These are phyloP conservation scores for Cephus sareptanus DNA, from an alignment of 2,888 invertebrate species.

Conservation along the genomic window DNA sequence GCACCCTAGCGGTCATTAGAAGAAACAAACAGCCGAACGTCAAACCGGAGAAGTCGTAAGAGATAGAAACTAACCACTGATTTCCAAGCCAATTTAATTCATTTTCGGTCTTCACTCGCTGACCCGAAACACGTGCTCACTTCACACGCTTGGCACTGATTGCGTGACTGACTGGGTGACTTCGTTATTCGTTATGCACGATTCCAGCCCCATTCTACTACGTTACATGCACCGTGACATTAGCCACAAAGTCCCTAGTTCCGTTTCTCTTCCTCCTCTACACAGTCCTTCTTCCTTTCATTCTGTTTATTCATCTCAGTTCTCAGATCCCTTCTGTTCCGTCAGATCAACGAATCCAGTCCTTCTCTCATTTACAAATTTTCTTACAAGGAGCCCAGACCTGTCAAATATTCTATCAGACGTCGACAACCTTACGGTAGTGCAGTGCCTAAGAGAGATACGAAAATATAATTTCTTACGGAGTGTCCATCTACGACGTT, in stretches of 20 bases:
- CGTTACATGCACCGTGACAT: conserved; percentile 9
- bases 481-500: too few relatives aligned
- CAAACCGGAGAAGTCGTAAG: conserved; percentile 29
- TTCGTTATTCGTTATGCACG: conserved; percentile 35
- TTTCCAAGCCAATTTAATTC: conserved; percentile 48
- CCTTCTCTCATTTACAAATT: too few relatives aligned
- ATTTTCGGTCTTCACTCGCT: conserved; percentile 34
- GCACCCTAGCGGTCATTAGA: neutral
- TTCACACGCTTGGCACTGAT: conserved; percentile 61
- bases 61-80: conserved; percentile 28
- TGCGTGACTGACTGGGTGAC: conserved; percentile 57
- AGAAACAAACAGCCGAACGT: neutral
- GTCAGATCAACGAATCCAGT: neutral
- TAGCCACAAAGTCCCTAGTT: neutral
- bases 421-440: too few relatives aligned
- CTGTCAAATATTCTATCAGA: too few relatives aligned
- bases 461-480: neutral
- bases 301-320: neutral
- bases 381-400: too few relatives aligned
- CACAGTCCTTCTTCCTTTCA: neutral
- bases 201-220: neutral
- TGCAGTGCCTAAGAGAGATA: neutral
- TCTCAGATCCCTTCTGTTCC: neutral
- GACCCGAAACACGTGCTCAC: conserved; percentile 53
- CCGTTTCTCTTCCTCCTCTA: neutral